Evolutionary conservation across 2,888 invertebrate genomes (phyloP), one percentile per base, ranked within the genome.

Genomic region (Phymatocera aterrima): DNA sequence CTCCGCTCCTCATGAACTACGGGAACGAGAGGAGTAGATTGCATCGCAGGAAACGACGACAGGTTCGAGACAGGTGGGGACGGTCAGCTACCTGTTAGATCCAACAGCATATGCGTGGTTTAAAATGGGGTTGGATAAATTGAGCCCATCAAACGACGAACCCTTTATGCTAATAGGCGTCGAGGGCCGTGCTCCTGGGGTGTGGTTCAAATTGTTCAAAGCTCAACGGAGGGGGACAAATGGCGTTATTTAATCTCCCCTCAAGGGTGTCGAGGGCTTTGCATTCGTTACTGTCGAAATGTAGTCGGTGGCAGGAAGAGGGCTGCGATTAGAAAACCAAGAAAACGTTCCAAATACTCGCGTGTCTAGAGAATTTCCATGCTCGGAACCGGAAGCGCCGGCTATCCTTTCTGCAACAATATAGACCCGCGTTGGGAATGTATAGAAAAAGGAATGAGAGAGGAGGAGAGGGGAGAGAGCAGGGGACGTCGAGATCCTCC

Each of bases 81-180:
- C n/a, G 37, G 34, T 37, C 37, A 80, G 78, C 79, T 82, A 81
- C 82, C 81, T 82, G 83, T 83, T 82, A 82, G 78, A 21, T 75
- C 77, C 74, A 60, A 74, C 78, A 82, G 81, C 82, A 77, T 77
- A 83, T 84, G 82, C 84, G 83, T 80, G 79, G 72, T 83, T 82
- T 82, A 61, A 80, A 81, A 83, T 84, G 79, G 79, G 77, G 79
- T 72, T 77, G 74, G 61, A 24, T 24, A 61, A 54, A 79, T 46
- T 65, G 21, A 60, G 51, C 10, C 72, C 81, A 51, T 77, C 28
- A 60, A 24, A 64, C 10, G n/a, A n/a, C n/a, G 61, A 85, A 84
- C 84, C 83, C 83, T 83, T 83, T 84, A 87, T 86, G 86, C 77
- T 87, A 87, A 88, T 83, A 15, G 68, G 15, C 34, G 60, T 8